Evolutionary conservation across 1,140 invertebrate species (phyloP).

Genomic region (Brachionus sp.): DNA sequence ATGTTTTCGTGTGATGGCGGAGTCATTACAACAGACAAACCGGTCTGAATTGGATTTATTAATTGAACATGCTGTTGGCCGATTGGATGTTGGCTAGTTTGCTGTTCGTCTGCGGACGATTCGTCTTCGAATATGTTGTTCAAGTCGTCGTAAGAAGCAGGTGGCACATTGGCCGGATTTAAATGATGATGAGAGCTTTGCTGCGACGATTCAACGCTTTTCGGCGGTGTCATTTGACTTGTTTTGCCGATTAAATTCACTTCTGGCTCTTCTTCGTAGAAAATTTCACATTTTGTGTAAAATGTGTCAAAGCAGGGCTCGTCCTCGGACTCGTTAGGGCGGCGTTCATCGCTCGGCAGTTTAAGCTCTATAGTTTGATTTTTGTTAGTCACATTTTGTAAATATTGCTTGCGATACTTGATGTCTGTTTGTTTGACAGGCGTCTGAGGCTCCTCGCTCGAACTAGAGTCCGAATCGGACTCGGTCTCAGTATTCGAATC

Average conservation of each 20-base stretch:
- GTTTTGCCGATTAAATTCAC: neutral
- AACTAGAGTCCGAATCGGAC: neutral
- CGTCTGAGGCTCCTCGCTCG: neutral
- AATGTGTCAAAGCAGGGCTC: neutral
- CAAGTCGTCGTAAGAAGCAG: conserved; percentile 3
- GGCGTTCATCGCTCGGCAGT: no score
- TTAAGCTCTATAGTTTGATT: neutral
- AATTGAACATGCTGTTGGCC: neutral
- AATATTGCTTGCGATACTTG: neutral
- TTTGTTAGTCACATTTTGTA: neutral
- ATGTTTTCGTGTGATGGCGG: conserved; percentile 37
- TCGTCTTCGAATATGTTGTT: conserved; percentile 45
- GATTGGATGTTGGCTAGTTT: neutral
- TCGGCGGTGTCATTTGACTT: conserved; percentile 34
- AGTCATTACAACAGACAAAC: conserved; percentile 24
- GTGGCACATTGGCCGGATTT: neutral
- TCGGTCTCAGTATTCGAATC: neutral
- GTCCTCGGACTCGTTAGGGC: neutral
- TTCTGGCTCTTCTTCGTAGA: conserved; percentile 10
- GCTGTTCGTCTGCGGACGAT: conserved; percentile 30
- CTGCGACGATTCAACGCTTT: conserved; percentile 21
- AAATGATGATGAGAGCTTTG: neutral
- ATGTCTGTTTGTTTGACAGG: neutral
- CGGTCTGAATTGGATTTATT: conserved; percentile 11
- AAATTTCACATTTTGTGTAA: neutral